Base-by-base conservation (phyloP, 92 coral and sea anemone genomes). In the Palythoa caribaeorum region DNA sequence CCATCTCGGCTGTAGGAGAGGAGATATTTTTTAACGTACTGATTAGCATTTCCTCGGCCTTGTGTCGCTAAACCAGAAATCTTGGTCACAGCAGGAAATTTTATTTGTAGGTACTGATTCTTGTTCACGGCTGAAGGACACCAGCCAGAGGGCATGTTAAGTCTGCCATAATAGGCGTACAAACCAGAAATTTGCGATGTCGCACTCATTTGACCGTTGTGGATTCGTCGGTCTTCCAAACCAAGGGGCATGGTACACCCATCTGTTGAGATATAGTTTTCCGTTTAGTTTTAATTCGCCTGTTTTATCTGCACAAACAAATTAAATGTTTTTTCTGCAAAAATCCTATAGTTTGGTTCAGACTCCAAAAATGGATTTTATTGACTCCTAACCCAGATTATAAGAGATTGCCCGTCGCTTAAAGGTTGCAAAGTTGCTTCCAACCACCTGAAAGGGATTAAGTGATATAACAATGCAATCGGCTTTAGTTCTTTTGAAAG, bases 231-330 rank as follows among this genome's bases (percentile, higher is more conserved):
- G 92, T 95, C 95, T 48, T 96, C 98, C 86, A 96, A 52, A 44
- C 99, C 99, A 16, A 96, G 96, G 1, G 99, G 99, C 87, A 93
- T 94, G n/a, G 88, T 80, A 40, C 98, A 95, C 51, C 86, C 91
- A 87, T 90, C 98, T 95, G 35, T 2, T 59, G 4, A 14, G n/a
- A 80, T 37, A 21, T 0, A 17, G 3, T 76, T 12, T 35, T 36
- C 2, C 13, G 75, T 35, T 36, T 1, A 38, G 75, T 35, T 11
- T 37, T 36, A 28, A 35, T 35, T 36, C 16, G 48, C 1, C 5
- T 38, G 28, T 17, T 16, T 17, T 63, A n/a, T 44, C 50, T 44
- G n/a, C 14, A n/a, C 65, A 59, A 59, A 63, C 70, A 63, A 63
- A 63, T 35, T 63, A 17, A 17, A 63, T 6, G 7, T n/a, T 1